Conservation (phyloP, 2,797 vertebrate genomes). For the Cynopterus sphinx region DNA sequence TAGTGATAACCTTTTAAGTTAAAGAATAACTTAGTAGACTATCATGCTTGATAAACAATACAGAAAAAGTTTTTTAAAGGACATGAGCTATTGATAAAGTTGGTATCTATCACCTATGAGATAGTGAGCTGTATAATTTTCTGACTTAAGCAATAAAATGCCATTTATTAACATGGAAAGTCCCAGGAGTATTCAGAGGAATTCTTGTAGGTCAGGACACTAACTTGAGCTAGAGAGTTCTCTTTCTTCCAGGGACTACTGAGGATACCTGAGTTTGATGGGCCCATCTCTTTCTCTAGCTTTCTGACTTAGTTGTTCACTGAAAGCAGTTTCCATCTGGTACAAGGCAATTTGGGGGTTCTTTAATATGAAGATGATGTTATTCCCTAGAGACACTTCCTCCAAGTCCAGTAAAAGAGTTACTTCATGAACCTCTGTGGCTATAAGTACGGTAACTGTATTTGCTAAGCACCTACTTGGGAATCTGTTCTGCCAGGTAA, state of each 20-base stretch:
- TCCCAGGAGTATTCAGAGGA: neutral
- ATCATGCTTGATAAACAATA: neutral
- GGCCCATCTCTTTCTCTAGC: neutral
- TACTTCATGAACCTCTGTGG: neutral
- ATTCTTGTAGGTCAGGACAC: neutral
- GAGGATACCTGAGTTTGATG: neutral
- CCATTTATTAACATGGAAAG: conserved; percentile 29
- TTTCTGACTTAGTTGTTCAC: neutral
- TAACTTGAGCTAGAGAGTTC: neutral
- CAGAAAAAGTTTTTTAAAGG: conserved; percentile 47
- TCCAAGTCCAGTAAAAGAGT: neutral
- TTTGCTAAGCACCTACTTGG: neutral
- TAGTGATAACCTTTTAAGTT: conserved; percentile 80
- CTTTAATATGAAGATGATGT: neutral
- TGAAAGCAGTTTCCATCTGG: neutral
- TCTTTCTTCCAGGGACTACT: neutral
- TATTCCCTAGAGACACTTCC: neutral
- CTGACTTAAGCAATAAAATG: conserved; percentile 19
- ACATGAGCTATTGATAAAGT: conserved; percentile 59
- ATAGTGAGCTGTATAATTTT: neutral
- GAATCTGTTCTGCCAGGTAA: neutral
- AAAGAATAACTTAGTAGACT: conserved; percentile 78
- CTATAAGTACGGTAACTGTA: neutral
- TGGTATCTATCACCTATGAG: conserved; percentile 68
- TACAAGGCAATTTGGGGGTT: neutral